Percentiles rank a stretch among this genome's conserved stretches.
Conservation (phyloP, 2,797 vertebrate species). For the Eidolon dupreanum region DNA sequence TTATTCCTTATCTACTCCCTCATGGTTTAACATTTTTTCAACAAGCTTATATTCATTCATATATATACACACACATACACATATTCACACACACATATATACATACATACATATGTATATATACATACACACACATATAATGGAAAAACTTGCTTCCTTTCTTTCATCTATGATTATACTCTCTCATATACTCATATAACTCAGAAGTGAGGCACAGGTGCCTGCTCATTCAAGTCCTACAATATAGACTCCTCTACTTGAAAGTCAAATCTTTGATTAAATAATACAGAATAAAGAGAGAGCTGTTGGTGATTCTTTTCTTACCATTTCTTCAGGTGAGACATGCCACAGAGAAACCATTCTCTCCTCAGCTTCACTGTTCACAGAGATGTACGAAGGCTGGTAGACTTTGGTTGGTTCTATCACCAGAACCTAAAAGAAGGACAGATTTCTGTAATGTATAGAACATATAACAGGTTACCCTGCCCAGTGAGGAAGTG, state of each 20-base stretch:
- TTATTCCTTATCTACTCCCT: neutral
- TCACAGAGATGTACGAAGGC: conserved; percentile 96
- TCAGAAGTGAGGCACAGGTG: neutral
- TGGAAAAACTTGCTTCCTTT: neutral
- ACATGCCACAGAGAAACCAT: conserved; percentile 96
- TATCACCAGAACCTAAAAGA: conserved; percentile 93
- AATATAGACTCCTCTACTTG: neutral
- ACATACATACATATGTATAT: neutral
- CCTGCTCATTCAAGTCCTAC: neutral
- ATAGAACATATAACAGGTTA: neutral
- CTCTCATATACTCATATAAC: neutral
- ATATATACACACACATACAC: neutral
- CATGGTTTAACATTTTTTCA: neutral
- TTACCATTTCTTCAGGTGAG: conserved; percentile 93
- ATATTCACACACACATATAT: neutral
- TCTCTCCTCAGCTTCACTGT: conserved; percentile 95
- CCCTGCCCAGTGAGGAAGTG: neutral
- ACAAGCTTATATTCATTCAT: neutral
- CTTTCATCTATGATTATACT: neutral
- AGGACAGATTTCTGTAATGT: conserved; percentile 44
- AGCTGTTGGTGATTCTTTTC: conserved; percentile 19
- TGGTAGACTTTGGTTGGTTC: conserved; percentile 96
- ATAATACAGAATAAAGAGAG: neutral
- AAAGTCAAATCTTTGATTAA: neutral
- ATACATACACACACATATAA: neutral